phyloP scores from a whole-genome alignment of 2,113 vertebrate species.

The Corynorhinus townsendii region DNA sequence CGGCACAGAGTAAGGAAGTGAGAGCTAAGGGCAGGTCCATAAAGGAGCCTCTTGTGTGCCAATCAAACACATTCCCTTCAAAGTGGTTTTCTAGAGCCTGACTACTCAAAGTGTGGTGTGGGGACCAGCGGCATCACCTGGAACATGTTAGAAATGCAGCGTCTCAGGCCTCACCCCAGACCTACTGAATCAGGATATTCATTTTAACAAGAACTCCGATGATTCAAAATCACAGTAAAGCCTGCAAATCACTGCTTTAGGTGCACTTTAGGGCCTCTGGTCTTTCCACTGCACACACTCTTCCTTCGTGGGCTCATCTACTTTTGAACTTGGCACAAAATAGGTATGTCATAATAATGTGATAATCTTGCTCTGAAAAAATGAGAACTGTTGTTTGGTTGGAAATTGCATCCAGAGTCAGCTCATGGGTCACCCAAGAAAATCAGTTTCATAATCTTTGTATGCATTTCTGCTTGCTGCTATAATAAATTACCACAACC shows the following conservation, averaged over 20 bases:
- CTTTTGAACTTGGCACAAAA: slow-evolving; percentile 10
- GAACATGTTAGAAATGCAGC: not conserved
- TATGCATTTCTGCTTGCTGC: not conserved
- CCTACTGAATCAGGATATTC: not conserved
- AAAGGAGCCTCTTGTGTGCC: not conserved
- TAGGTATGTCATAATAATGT: not conserved
- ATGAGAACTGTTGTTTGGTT: not conserved
- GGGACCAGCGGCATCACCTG: not conserved
- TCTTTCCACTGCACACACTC: not conserved
- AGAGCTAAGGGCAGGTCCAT: not conserved
- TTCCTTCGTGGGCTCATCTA: not conserved
- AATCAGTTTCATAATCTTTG: not conserved
- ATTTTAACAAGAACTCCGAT: not conserved
- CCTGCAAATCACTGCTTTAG: not conserved
- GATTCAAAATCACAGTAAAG: not conserved
- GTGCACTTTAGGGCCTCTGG: not conserved
- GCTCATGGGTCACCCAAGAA: not conserved
- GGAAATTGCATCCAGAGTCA: not conserved
- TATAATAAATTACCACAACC: not conserved
- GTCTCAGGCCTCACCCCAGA: not conserved
- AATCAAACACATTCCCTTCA: not conserved
- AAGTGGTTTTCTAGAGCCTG: not conserved
- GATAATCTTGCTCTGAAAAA: not conserved
- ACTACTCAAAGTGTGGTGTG: not conserved
- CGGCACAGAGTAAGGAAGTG: not conserved